A percentile compares a stretch with the other conserved stretches of the same genome.
These are phyloP conservation scores for Aselliscus stoliczkanus DNA, from an alignment of 2,797 vertebrate genomes.

Conservation along the genomic window DNA sequence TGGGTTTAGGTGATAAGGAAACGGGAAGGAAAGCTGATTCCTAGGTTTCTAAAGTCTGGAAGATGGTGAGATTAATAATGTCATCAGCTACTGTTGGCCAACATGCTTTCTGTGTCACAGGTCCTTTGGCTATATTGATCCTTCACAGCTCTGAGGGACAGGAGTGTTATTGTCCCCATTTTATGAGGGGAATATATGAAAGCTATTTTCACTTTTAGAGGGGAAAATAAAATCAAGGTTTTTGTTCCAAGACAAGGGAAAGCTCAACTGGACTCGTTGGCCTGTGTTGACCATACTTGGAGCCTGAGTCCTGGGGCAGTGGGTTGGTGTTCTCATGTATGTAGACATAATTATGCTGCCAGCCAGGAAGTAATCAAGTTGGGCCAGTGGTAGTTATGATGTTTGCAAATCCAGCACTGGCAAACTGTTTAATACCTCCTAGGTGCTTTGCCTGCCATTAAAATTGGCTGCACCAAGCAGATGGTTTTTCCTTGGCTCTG, in stretches of 20 bases:
- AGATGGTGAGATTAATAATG: background rate
- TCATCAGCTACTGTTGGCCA: background rate
- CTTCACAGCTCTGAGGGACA: background rate
- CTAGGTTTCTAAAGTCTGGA: background rate
- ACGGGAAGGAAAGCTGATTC: background rate
- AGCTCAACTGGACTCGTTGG: background rate
- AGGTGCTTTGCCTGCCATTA: background rate
- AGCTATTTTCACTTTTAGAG: background rate
- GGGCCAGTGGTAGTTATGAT: background rate
- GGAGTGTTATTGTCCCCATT: background rate
- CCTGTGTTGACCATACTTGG: background rate
- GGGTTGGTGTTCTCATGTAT: background rate
- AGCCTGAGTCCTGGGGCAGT: background rate
- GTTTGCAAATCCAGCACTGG: background rate
- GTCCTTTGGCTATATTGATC: background rate
- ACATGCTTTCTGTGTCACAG: background rate
- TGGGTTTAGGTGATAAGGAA: background rate
- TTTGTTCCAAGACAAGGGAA: background rate
- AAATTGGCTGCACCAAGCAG: background rate
- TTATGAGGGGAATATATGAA: background rate
- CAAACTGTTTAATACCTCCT: background rate
- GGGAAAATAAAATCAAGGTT: background rate
- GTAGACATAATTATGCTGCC: accelerated
- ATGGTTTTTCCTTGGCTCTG: background rate
- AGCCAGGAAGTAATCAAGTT: background rate